Evolutionary conservation across 2,113 vertebrate genomes (phyloP).

Genomic region (Atractosteus spatula): DNA sequence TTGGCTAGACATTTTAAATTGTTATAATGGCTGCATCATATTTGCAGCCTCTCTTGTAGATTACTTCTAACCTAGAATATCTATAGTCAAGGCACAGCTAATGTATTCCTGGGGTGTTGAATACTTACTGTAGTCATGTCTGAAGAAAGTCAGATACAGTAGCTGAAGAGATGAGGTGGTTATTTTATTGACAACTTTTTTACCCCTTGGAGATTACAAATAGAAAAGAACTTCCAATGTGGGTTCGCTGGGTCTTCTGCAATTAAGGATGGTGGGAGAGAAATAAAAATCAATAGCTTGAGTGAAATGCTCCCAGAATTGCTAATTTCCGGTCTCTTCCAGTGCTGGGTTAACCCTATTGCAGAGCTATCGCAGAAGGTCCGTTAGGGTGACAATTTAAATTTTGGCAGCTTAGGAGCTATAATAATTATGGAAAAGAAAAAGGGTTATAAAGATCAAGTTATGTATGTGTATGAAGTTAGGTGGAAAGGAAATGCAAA

Average conservation of each 20-base stretch:
- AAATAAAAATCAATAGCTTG: constrained; percentile 34
- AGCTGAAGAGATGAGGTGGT: constrained; percentile 8
- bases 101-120: background rate
- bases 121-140: constrained; percentile 10
- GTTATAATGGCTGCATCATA: no score
- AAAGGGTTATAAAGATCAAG: no score
- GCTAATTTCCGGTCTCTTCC: constrained; percentile 32
- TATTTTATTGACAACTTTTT: constrained; percentile 28
- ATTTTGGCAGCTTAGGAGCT: no score
- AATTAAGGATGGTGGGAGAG: constrained; percentile 33
- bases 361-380: constrained; percentile 29
- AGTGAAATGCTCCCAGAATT: constrained; percentile 20
- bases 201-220: constrained; percentile 1
- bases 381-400: constrained; percentile 13
- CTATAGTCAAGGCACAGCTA: no score
- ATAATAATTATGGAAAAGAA: no score
- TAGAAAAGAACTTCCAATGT: constrained; percentile 18
- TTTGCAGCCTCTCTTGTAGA: no score
- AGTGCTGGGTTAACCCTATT: constrained; percentile 17
- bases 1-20: no score
- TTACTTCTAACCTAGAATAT: no score
- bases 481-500: no score
- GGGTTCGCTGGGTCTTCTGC: constrained; percentile 31
- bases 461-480: no score
- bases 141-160: constrained; percentile 4